Evolutionary conservation across 2,888 invertebrate species (phyloP), one percentile per base, ranked within the genome.

Genomic region (Pemphredon lugubris): DNA sequence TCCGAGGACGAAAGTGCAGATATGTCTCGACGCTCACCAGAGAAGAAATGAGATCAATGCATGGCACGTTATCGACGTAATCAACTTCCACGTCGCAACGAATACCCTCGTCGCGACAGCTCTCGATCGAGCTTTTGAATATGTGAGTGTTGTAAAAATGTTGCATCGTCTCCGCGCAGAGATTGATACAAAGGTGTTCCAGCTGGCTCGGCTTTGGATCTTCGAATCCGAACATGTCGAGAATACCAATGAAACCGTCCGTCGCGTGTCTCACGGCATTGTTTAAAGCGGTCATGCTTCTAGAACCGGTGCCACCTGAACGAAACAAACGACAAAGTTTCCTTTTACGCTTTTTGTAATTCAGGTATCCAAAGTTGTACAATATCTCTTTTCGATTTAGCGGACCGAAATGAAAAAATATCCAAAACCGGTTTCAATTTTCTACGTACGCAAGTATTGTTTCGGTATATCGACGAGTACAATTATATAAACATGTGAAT

Each of bases 81-180:
- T 96, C 96, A 65, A 97, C 95, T 89, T 97, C 96, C 21, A 96
- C 94, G 86, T 97, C 96, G 88, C 95, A 95, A 57, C 94, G 92
- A 81, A 98, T 97, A 53, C 97, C 97, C 91, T 98, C 97, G 89
- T 98, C 98, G 72, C 96, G 93, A 86, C 97, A 97, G 57, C 97
- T 96, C 91, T 98, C 97, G 75, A 96, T 95, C 79, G 96, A 95
- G 18, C 96, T 96, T 90, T 97, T 97, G 91, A 98, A 98, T 82
- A 98, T 97, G 90, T 98, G 97, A 57, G 97, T 98, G 90, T 97
- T 98, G 92, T 98, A 98, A 90, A 97, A 98, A 90, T 98, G 98
- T 90, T 98, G 98, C 96, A 98, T 97, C 30, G 97, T 97, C 91
- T 98, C 98, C 0, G 98, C 97, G 90, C 97, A 97, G 71, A 98